phyloP scores from a whole-genome alignment of 2,113 vertebrate genomes.

The Ictalurus furcatus region DNA sequence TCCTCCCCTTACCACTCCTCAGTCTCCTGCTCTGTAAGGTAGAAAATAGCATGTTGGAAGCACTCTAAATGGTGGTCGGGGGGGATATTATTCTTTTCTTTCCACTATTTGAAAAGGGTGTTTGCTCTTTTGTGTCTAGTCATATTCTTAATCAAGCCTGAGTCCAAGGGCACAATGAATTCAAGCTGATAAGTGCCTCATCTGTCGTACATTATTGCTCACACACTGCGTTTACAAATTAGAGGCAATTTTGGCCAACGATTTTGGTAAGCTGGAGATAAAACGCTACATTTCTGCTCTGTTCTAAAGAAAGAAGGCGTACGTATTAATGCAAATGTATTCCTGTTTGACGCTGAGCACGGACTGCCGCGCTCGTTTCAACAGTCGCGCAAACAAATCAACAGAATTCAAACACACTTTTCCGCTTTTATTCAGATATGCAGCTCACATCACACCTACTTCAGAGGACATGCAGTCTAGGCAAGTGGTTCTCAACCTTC shows the following conservation, averaged over 20 bases:
- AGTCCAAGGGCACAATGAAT: slow-evolving; percentile 33
- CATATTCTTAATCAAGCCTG: slow-evolving; percentile 47
- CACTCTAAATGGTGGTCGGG: slow-evolving; percentile 19
- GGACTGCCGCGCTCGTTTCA: slow-evolving; percentile 33
- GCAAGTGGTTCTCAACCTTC: not conserved
- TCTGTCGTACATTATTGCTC: slow-evolving; percentile 47
- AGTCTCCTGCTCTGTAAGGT: slow-evolving; percentile 40
- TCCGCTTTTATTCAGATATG: slow-evolving; percentile 16
- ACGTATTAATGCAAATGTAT: slow-evolving; percentile 61
- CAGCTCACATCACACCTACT: not conserved
- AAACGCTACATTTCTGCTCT: slow-evolving; percentile 25
- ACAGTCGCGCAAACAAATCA: slow-evolving; percentile 18
- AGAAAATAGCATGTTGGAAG: slow-evolving; percentile 43
- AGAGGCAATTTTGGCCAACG: slow-evolving; percentile 53
- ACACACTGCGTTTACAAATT: slow-evolving; percentile 50
- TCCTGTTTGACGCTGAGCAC: slow-evolving; percentile 41
- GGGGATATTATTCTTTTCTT: slow-evolving; percentile 68
- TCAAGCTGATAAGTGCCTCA: slow-evolving; percentile 51
- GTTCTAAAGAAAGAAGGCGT: not conserved
- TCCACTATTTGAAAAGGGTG: slow-evolving; percentile 66
- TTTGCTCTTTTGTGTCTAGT: slow-evolving; percentile 66
- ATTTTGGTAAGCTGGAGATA: slow-evolving; percentile 42
- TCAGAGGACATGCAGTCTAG: slow-evolving; percentile 1
- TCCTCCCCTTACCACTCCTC: slow-evolving; percentile 52
- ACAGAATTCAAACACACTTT: slow-evolving; percentile 22